phyloP scores from a whole-genome alignment of 2,797 vertebrate species.

The Crocidura indochinensis region DNA sequence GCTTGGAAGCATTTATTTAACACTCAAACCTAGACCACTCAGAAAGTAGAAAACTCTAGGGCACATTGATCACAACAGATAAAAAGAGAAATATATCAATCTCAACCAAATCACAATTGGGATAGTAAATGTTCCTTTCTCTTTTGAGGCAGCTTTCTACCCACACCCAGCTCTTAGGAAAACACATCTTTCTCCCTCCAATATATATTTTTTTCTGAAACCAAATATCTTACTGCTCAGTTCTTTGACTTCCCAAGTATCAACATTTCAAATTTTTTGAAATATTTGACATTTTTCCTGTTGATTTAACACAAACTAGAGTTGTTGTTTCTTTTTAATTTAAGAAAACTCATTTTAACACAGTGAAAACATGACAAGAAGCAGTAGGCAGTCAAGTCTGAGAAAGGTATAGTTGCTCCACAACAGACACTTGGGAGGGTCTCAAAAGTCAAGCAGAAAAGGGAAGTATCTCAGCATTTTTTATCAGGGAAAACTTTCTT shows the following conservation, averaged over 20 bases:
- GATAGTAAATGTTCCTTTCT: neutral
- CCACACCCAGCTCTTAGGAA: neutral
- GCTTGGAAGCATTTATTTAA: neutral
- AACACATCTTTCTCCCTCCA: conserved; percentile 27
- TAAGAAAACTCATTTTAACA: conserved; percentile 77
- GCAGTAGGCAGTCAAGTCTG: conserved; percentile 31
- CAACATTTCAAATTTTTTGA: conserved; percentile 81
- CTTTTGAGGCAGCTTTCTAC: conserved; percentile 7
- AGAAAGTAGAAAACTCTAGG: neutral
- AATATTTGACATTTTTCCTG: conserved; percentile 80
- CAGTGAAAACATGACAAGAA: conserved; percentile 78
- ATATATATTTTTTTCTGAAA: conserved; percentile 47
- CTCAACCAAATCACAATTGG: conserved; percentile 28
- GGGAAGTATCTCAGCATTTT: neutral
- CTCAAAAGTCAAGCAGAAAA: neutral
- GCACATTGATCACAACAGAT: neutral
- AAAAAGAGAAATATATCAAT: conserved; percentile 1
- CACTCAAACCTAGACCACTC: neutral
- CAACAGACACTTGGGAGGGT: neutral
- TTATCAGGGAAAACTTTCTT: conserved; percentile 32
- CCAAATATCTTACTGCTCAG: conserved; percentile 56
- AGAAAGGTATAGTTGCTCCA: neutral
- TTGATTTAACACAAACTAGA: conserved; percentile 75
- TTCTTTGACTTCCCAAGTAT: conserved; percentile 72
- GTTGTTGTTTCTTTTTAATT: conserved; percentile 59